Percentiles rank a stretch among this genome's conserved stretches.
Conservation (phyloP, 1,140 invertebrate species). For the Drosophila baimaii region DNA sequence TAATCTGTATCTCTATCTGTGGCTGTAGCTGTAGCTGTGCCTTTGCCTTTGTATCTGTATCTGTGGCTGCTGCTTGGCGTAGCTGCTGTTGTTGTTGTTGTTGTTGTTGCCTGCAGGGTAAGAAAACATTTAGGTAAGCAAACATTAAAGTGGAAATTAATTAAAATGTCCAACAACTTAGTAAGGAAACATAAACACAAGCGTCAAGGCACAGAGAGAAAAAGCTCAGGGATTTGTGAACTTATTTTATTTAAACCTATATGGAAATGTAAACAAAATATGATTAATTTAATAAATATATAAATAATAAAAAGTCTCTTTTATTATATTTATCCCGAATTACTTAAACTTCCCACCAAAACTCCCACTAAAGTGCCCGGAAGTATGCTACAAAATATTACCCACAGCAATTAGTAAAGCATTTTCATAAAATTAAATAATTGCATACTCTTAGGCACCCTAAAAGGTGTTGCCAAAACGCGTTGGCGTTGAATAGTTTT, state of each 20-base stretch:
- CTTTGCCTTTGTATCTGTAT: constrained; percentile 5
- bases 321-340: too few species aligned
- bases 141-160: constrained; percentile 69
- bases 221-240: not conserved
- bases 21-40: constrained; percentile 22
- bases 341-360: too few species aligned
- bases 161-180: constrained; percentile 56
- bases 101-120: constrained; percentile 48
- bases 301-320: too few species aligned
- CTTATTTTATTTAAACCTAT: too few species aligned
- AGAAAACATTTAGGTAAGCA: constrained; percentile 62
- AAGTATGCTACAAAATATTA: not conserved
- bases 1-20: not conserved
- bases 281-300: not conserved
- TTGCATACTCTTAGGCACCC: not conserved
- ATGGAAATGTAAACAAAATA: too few species aligned
- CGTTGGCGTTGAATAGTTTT: not conserved
- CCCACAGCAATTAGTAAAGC: not conserved
- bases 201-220: not conserved
- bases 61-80: constrained; percentile 3
- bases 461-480: not conserved
- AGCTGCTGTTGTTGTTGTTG: constrained; percentile 21
- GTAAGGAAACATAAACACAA: constrained; percentile 30
- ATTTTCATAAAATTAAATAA: not conserved
- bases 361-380: too few species aligned